phyloP scores from a whole-genome alignment of 2,797 vertebrate species.

The Emydoidea blandingii region DNA sequence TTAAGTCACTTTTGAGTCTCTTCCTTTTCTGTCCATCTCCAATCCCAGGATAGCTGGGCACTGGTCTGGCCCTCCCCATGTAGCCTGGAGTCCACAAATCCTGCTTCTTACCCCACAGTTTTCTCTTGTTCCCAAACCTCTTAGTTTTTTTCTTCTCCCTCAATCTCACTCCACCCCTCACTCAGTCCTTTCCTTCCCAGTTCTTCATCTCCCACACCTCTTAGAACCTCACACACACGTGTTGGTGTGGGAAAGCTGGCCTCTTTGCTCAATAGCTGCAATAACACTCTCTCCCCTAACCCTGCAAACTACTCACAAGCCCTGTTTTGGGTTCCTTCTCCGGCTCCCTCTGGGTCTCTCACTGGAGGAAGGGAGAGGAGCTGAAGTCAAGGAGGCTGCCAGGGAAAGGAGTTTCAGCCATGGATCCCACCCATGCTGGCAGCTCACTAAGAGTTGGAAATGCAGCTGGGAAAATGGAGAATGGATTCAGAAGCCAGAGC shows the following conservation, averaged over 20 bases:
- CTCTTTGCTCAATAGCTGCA: not conserved
- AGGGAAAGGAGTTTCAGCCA: not conserved
- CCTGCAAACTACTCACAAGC: not conserved
- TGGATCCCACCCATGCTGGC: not conserved
- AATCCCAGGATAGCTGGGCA: not conserved
- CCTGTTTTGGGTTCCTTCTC: not conserved
- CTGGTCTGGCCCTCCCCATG: no score
- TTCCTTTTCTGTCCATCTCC: not conserved
- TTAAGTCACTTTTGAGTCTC: not conserved
- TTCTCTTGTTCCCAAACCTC: not conserved
- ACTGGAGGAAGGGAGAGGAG: not conserved
- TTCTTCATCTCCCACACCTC: not conserved
- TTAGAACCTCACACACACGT: no score
- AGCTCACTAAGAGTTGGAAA: not conserved
- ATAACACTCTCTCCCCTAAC: not conserved
- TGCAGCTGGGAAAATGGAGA: not conserved
- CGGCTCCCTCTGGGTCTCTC: not conserved
- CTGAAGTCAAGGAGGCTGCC: not conserved
- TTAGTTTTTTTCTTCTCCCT: not conserved
- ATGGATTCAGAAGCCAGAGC: not conserved
- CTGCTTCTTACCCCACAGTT: not conserved
- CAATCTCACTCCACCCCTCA: not conserved
- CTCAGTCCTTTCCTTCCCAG: not conserved
- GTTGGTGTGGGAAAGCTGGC: no score
- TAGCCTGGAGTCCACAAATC: not conserved